A percentile compares a stretch with the other conserved stretches of the same genome.
Conservation (phyloP, 1,140 invertebrate genomes). For the Diorhabda carinulata region DNA sequence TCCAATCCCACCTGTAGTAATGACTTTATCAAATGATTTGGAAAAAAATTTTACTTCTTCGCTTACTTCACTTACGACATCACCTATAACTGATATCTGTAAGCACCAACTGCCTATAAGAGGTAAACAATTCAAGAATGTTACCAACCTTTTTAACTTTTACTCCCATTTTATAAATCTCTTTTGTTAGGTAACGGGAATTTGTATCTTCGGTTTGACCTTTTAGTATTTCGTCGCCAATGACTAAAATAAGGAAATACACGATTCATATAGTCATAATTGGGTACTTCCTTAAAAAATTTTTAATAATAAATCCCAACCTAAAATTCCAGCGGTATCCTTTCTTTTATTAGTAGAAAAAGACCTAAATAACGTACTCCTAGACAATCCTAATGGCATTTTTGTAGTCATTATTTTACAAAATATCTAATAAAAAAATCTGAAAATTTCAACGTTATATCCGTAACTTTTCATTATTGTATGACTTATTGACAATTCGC, state of each 20-base stretch:
- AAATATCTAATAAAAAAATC: too few relatives aligned
- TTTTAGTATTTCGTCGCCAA: conserved; percentile 85
- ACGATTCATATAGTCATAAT: not conserved
- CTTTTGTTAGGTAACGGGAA: conserved; percentile 63
- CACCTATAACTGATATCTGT: conserved; percentile 67
- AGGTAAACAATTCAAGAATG: conserved; percentile 7
- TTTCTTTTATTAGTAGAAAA: not conserved
- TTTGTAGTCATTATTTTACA: too few relatives aligned
- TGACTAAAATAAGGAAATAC: conserved; percentile 50
- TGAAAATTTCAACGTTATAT: too few relatives aligned
- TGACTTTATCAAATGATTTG: conserved; percentile 58
- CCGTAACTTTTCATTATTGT: too few relatives aligned
- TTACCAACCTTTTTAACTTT: conserved; percentile 58
- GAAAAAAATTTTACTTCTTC: conserved; percentile 66
- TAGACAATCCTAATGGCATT: too few relatives aligned
- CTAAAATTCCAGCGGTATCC: conserved; percentile 37
- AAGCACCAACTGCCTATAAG: conserved; percentile 28
- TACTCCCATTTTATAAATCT: conserved; percentile 63
- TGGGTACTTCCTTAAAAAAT: conserved; percentile 7
- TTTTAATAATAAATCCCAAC: conserved; percentile 20
- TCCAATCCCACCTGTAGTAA: conserved; percentile 78
- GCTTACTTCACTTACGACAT: conserved; percentile 67
- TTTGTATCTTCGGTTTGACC: conserved; percentile 74
- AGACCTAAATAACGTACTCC: too few relatives aligned
- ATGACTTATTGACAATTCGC: too few relatives aligned